Percentiles rank a stretch among this genome's conserved stretches.
Conservation (phyloP, 2,888 invertebrate genomes). For the Blera fallax region DNA sequence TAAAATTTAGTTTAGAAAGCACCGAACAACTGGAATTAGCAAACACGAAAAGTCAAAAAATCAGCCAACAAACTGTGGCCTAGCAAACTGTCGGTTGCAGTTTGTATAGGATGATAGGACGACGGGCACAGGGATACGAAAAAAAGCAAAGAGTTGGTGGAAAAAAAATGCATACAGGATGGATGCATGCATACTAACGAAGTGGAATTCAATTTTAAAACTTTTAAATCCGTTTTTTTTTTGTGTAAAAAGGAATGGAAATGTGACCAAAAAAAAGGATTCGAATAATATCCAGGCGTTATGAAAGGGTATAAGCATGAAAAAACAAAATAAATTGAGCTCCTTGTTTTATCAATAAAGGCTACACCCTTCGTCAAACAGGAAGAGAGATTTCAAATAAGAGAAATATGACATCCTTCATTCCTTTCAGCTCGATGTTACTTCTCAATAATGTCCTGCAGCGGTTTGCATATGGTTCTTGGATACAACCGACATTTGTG, state of each 20-base stretch:
- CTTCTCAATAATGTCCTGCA: too few species aligned
- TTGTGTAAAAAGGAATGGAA: neutral
- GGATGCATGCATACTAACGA: slow-evolving; percentile 50
- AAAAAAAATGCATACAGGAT: neutral
- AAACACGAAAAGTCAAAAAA: slow-evolving; percentile 65
- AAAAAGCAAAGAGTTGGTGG: neutral
- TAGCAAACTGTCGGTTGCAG: slow-evolving; percentile 63
- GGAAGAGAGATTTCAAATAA: neutral
- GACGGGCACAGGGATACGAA: neutral
- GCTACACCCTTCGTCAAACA: neutral
- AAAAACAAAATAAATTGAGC: neutral
- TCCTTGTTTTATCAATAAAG: neutral
- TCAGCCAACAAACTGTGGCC: slow-evolving; percentile 56
- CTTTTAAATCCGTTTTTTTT: slow-evolving; percentile 35
- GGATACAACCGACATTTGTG: too few species aligned
- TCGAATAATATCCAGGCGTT: neutral
- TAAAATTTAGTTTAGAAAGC: slow-evolving; percentile 63
- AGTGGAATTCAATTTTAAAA: slow-evolving; percentile 55
- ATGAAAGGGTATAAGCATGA: neutral
- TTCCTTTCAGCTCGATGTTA: neutral
- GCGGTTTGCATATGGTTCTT: too few species aligned
- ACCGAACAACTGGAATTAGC: slow-evolving; percentile 64
- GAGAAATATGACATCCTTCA: neutral
- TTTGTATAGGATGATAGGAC: slow-evolving; percentile 21
- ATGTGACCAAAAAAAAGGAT: neutral